Percentiles rank a stretch among this genome's conserved stretches.
Conservation (phyloP, 2,888 invertebrate genomes). For the Lasioglossum malachurum region DNA sequence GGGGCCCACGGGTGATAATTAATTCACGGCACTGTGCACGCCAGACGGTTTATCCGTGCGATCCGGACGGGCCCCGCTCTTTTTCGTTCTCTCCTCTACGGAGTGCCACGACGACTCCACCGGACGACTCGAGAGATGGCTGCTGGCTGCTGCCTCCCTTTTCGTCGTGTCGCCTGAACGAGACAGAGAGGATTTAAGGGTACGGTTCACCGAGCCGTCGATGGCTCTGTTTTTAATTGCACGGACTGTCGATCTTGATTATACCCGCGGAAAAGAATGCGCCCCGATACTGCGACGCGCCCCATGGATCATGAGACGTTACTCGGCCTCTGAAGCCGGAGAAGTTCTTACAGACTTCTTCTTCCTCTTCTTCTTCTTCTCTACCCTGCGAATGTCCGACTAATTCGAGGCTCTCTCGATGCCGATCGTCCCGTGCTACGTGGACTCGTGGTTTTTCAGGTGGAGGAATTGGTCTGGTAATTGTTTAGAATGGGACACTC, state of each 20-base stretch:
- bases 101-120: constrained; percentile 4
- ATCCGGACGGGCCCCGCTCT: constrained; percentile 69
- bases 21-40: constrained; percentile 77
- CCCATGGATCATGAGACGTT: constrained; percentile 9
- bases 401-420: neutral
- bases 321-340: neutral
- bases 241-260: constrained; percentile 72
- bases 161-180: constrained; percentile 41
- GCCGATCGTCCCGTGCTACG: neutral
- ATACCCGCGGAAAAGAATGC: constrained; percentile 63
- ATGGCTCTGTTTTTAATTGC: constrained; percentile 71
- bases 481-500: neutral
- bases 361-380: neutral
- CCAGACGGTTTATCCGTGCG: constrained; percentile 71
- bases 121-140: constrained; percentile 2
- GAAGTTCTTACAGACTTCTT: neutral
- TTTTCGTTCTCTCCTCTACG: constrained; percentile 61
- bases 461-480: neutral
- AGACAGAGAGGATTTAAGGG: constrained; percentile 57
- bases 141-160: constrained; percentile 35
- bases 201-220: constrained; percentile 64
- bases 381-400: neutral
- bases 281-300: constrained; percentile 57
- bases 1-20: constrained; percentile 76
- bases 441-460: neutral